These are phyloP conservation scores for Plebejus melissa DNA, from an alignment of 2,888 invertebrate species.

Conservation along the genomic window DNA sequence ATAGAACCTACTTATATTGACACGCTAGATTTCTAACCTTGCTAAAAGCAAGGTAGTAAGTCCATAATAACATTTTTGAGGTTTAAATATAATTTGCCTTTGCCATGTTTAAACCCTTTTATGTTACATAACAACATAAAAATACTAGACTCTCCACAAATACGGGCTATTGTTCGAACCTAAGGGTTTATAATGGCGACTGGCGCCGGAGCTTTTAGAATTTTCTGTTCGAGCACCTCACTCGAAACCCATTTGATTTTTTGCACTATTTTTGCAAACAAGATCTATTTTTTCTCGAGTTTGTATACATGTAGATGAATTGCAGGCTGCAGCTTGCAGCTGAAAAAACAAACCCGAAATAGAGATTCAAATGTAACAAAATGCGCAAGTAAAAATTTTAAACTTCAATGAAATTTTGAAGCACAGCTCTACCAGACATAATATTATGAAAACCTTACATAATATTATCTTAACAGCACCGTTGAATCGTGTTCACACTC, in stretches of 20 bases:
- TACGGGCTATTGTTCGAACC: slow-evolving; percentile 10
- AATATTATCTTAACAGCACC: not conserved
- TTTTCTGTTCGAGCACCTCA: slow-evolving; percentile 22
- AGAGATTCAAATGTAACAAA: not conserved
- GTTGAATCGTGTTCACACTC: not conserved
- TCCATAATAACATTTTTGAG: not conserved
- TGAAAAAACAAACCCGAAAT: not conserved
- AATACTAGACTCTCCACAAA: not conserved
- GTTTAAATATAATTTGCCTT: not conserved
- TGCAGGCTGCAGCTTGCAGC: not conserved
- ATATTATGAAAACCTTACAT: not conserved
- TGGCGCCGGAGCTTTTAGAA: slow-evolving; percentile 35
- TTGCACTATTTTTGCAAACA: slow-evolving; percentile 11
- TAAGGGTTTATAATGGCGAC: slow-evolving; percentile 9
- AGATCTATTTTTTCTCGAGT: slow-evolving; percentile 5
- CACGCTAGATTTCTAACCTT: not conserved
- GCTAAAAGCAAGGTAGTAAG: not conserved
- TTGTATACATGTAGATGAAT: slow-evolving; percentile 7
- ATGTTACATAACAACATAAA: not conserved
- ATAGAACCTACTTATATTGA: not conserved
- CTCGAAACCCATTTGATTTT: slow-evolving; percentile 24
- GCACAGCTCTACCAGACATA: not conserved
- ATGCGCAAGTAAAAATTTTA: not conserved
- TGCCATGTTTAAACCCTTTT: not conserved
- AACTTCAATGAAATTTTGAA: not conserved